Conservation (phyloP, 2,888 invertebrate species). For the Nephrocerus scutellatus region DNA sequence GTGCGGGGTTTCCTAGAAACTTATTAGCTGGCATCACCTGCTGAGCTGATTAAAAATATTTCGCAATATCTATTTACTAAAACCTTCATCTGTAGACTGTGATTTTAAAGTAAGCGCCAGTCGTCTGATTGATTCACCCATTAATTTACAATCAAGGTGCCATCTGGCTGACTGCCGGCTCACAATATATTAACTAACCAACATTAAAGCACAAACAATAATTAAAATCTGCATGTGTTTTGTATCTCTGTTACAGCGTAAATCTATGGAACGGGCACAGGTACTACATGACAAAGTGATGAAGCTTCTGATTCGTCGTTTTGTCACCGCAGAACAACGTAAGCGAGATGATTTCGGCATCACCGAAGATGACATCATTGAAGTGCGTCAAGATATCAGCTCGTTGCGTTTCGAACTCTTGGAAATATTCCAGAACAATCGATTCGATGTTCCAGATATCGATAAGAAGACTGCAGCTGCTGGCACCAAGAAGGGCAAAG, state of each 20-base stretch:
- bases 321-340: constrained; percentile 81
- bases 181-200: not conserved
- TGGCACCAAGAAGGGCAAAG: constrained; percentile 63
- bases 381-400: constrained; percentile 95
- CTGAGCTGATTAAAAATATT: too few relatives aligned
- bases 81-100: too few relatives aligned
- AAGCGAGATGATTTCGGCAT: constrained; percentile 87
- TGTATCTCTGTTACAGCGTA: too few relatives aligned
- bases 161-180: too few relatives aligned
- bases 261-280: constrained; percentile 64
- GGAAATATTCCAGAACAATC: constrained; percentile 83
- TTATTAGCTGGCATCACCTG: too few relatives aligned
- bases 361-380: constrained; percentile 96
- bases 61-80: too few relatives aligned
- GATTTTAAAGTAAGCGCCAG: too few relatives aligned
- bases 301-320: constrained; percentile 79
- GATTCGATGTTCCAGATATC: constrained; percentile 73
- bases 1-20: too few relatives aligned
- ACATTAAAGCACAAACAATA: not conserved
- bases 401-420: constrained; percentile 86
- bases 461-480: constrained; percentile 66
- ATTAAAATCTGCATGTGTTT: not conserved
- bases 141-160: too few relatives aligned
- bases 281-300: constrained; percentile 77
- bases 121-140: too few relatives aligned